Evolutionary conservation across 1,140 invertebrate genomes (phyloP).

Genomic region (Papilio polyxenes): DNA sequence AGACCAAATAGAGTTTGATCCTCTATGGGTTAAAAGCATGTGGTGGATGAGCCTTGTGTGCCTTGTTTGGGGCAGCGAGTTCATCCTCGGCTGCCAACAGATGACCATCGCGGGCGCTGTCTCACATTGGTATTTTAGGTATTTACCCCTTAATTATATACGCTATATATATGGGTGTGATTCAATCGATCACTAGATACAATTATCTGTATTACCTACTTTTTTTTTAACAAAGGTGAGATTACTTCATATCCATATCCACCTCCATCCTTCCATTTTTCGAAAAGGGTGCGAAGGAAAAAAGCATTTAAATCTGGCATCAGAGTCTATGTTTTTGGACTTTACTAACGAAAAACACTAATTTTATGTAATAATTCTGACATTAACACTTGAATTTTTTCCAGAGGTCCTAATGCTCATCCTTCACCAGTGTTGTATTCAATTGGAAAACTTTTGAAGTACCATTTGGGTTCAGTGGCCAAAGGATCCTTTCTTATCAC

Average conservation of each 20-base stretch:
- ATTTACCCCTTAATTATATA: constrained; percentile 36
- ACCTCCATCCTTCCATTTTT: too few species aligned
- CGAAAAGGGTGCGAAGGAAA: too few species aligned
- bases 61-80: constrained; percentile 94
- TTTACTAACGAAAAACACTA: too few species aligned
- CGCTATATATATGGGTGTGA: too few species aligned
- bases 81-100: constrained; percentile 94
- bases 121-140: constrained; percentile 94
- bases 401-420: constrained; percentile 83
- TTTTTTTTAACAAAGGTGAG: too few species aligned
- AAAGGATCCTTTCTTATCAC: constrained; percentile 95
- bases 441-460: constrained; percentile 88
- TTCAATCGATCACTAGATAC: too few species aligned
- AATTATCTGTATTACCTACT: too few species aligned
- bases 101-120: constrained; percentile 95
- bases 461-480: constrained; percentile 95
- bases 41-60: constrained; percentile 96
- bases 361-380: background rate
- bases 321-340: too few species aligned
- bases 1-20: constrained; percentile 73
- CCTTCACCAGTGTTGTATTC: constrained; percentile 86
- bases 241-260: too few species aligned
- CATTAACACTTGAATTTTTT: constrained; percentile 48
- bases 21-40: constrained; percentile 89
- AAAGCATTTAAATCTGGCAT: too few species aligned